These are phyloP conservation scores for Heterodera carotae DNA, from an alignment of 1,140 invertebrate genomes.

Conservation along the genomic window DNA sequence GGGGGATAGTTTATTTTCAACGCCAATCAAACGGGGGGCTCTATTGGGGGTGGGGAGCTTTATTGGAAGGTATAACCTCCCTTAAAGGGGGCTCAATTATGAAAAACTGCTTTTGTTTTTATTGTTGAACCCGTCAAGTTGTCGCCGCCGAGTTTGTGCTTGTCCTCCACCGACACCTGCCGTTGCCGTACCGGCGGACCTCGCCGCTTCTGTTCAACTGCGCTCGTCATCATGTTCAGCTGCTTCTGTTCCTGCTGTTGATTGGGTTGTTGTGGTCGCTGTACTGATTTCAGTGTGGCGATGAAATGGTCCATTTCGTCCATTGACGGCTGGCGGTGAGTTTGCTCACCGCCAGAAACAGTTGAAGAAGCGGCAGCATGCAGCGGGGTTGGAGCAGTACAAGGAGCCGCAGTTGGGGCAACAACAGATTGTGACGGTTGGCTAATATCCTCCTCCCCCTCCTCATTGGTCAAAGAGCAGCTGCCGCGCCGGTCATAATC, in stretches of 20 bases:
- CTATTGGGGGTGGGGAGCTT: too few species aligned
- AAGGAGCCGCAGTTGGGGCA: neutral
- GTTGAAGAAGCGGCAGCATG: neutral
- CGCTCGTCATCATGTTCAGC: neutral
- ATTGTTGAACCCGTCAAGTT: neutral
- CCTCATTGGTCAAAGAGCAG: neutral
- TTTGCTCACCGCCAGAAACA: neutral
- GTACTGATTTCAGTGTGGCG: neutral
- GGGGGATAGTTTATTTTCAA: too few species aligned
- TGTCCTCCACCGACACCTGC: slow-evolving; percentile 1
- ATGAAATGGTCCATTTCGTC: slow-evolving; percentile 26
- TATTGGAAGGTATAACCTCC: too few species aligned
- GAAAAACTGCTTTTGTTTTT: neutral
- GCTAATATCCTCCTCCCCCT: neutral
- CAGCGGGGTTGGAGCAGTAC: neutral
- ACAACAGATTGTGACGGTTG: neutral
- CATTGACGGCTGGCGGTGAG: neutral
- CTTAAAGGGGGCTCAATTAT: too few species aligned
- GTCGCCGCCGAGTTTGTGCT: neutral
- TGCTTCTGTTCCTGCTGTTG: neutral
- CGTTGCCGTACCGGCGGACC: neutral
- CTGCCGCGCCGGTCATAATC: neutral
- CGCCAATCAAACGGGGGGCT: too few species aligned
- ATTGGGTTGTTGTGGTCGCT: neutral
- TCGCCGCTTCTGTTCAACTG: neutral